A percentile compares a stretch with the other conserved stretches of the same genome.
phyloP scores from a whole-genome alignment of 2,888 invertebrate genomes.

The Lasioglossum calceatum region DNA sequence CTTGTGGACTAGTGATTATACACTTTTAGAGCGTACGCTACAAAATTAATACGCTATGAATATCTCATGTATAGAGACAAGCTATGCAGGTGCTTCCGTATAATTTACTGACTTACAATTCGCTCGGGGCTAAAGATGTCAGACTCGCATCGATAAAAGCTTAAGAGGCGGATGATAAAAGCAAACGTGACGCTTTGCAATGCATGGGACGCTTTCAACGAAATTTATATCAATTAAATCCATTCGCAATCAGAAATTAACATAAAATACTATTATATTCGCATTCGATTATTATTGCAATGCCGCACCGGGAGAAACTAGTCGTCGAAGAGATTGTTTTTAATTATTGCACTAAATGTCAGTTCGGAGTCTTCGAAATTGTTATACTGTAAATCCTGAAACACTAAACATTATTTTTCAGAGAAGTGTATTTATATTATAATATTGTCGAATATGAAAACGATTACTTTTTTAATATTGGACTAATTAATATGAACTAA shows the following conservation, averaged over 20 bases:
- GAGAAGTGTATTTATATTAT: background rate
- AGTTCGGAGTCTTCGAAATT: background rate
- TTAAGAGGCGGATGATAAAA: slow-evolving; percentile 40
- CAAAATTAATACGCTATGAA: slow-evolving; percentile 59
- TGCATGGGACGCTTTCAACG: background rate
- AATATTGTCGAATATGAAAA: background rate
- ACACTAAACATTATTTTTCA: background rate
- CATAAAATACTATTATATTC: background rate
- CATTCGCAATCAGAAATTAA: background rate
- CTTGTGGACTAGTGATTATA: slow-evolving; percentile 9
- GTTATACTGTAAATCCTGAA: background rate
- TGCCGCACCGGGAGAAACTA: too few species aligned
- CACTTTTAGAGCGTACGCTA: slow-evolving; percentile 11
- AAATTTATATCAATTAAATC: slow-evolving; percentile 21
- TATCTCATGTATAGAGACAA: slow-evolving; percentile 39
- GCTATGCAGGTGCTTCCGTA: slow-evolving; percentile 54
- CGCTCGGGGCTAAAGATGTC: slow-evolving; percentile 44
- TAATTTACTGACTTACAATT: slow-evolving; percentile 60
- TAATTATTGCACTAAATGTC: background rate
- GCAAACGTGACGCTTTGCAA: slow-evolving; percentile 32
- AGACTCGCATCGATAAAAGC: slow-evolving; percentile 17
- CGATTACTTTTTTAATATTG: background rate
- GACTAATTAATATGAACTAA: too few species aligned
- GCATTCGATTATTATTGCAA: background rate
- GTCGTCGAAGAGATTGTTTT: background rate